These are phyloP conservation scores for Drepana falcataria DNA, from an alignment of 2,888 invertebrate species.

Conservation along the genomic window DNA sequence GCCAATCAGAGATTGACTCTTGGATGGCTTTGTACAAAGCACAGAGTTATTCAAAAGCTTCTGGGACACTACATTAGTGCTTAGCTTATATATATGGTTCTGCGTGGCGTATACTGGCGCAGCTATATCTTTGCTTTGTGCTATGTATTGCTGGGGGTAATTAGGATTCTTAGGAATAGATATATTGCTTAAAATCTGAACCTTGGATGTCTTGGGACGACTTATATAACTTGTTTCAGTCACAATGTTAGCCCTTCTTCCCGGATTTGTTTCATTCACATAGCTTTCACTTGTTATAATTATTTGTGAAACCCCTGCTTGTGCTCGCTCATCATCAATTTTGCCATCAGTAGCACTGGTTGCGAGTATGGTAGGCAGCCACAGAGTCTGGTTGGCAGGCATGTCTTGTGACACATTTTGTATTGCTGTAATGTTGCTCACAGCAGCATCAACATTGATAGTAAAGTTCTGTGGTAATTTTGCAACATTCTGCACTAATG, in stretches of 20 bases:
- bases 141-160: conserved; percentile 60
- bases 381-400: conserved; percentile 62
- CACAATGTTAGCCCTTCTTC: conserved; percentile 59
- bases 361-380: conserved; percentile 69
- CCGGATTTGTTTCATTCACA: conserved; percentile 53
- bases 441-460: conserved; percentile 69
- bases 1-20: conserved; percentile 64
- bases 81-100: conserved; percentile 67
- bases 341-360: conserved; percentile 58
- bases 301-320: conserved; percentile 64
- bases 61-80: conserved; percentile 55
- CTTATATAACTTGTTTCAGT: conserved; percentile 61
- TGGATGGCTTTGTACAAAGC: conserved; percentile 59
- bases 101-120: conserved; percentile 61
- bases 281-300: conserved; percentile 72
- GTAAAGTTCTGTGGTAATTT: conserved; percentile 72
- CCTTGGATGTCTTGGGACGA: conserved; percentile 65
- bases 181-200: conserved; percentile 73
- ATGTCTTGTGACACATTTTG: conserved; percentile 72
- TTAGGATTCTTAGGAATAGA: conserved; percentile 64
- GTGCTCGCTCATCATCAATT: conserved; percentile 56
- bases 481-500: conserved; percentile 70
- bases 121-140: conserved; percentile 57
- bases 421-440: conserved; percentile 67
- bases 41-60: conserved; percentile 65